Base-by-base conservation (phyloP, 2,888 invertebrate genomes). In the Parnassius apollo region DNA sequence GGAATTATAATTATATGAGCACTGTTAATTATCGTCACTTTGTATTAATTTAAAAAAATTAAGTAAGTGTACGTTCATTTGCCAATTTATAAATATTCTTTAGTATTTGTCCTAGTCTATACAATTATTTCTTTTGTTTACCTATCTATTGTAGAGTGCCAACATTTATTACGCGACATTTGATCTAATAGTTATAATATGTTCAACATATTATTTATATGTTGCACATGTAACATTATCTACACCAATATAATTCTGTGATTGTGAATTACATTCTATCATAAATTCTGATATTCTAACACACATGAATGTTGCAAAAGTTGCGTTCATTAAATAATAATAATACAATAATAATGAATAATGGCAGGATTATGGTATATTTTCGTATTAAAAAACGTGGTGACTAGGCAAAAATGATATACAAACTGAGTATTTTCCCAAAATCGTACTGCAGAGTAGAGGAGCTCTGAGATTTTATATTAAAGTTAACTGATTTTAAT, bases 81-180 rank as follows among this genome's bases (percentile, higher is more conserved):
- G 63, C 57, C 59, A 55, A 64, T 64, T 72, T 72, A 74, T 75
- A 77, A 78, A 77, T 77, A 77, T 72, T 73, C 69, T 75, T 73
- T 75, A 70, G 64, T 75, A 74, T 69, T 59, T 78, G 71, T 69
- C 73, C 79, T 82, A 81, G 80, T 82, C 82, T 86, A 77, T 83
- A 88, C 86, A 89, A 81, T 86, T 81, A 83, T 80, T 78, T 63
- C 35, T 63, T 59, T 57, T 45, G 74, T 72, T 85, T 85, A 84
- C 82, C 88, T 89, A 89, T 85, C 85, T 86, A 82, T 73, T 74
- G 71, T 71, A 69, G 70, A 83, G 80, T 83, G 83, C 81, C 84
- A 83, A 86, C 84, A 84, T 81, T 78, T 67, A 83, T 51, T 69
- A 67, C 62, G 68, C 64, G 70, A 71, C 69, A 69, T 69, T 56